phyloP scores from a whole-genome alignment of 2,888 invertebrate species.

The Sussaba pulchella region DNA sequence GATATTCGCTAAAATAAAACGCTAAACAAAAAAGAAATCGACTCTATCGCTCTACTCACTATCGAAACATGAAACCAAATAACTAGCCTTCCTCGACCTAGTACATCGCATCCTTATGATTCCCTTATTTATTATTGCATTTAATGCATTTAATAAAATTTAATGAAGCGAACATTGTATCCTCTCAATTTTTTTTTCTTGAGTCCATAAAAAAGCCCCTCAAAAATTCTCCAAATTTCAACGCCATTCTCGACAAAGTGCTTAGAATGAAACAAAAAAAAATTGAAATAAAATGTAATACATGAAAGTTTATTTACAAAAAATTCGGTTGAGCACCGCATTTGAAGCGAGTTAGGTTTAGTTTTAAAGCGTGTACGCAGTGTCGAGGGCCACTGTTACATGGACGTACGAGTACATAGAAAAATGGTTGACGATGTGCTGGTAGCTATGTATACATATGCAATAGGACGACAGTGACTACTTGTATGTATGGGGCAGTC shows the following conservation, averaged over 20 bases:
- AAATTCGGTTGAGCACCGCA: slow-evolving; percentile 72
- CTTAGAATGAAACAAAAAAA: not conserved
- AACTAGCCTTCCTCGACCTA: no score
- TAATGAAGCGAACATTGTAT: no score
- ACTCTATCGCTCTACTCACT: no score
- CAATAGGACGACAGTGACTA: slow-evolving; percentile 42
- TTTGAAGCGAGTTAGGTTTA: slow-evolving; percentile 71
- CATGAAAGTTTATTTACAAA: not conserved
- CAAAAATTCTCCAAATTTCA: not conserved
- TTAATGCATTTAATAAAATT: no score
- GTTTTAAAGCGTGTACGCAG: slow-evolving; percentile 74
- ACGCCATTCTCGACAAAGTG: not conserved
- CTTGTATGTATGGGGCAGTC: slow-evolving; percentile 66
- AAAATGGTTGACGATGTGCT: not conserved
- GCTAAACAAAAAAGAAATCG: no score
- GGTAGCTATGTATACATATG: slow-evolving; percentile 9
- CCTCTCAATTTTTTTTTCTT: no score
- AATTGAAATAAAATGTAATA: slow-evolving; percentile 23
- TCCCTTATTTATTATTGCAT: no score
- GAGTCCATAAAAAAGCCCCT: no score
- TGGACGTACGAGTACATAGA: slow-evolving; percentile 48
- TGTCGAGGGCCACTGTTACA: slow-evolving; percentile 63
- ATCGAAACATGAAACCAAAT: no score
- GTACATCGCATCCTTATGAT: no score
- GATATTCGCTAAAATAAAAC: no score